Conservation (phyloP, 2,888 invertebrate genomes). For the Dicyrtomina minuta region DNA sequence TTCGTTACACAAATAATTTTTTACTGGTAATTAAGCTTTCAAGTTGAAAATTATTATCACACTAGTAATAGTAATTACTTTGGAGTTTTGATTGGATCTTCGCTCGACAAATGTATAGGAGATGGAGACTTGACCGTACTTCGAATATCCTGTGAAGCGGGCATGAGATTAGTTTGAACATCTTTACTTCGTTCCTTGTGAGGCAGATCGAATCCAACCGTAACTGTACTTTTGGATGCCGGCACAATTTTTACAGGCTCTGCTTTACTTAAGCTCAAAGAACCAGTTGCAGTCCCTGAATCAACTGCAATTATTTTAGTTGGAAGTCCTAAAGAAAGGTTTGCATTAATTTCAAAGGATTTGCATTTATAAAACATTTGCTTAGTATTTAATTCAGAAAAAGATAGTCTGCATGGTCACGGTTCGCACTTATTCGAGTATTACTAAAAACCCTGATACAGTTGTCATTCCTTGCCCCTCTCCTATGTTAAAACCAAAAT, state of each 20-base stretch:
- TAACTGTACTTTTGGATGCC: slow-evolving; percentile 38
- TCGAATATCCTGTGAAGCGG: slow-evolving; percentile 31
- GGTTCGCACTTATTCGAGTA: not conserved
- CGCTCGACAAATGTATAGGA: too few species aligned
- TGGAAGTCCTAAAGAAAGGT: slow-evolving; percentile 9
- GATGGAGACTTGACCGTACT: slow-evolving; percentile 38
- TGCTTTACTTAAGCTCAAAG: not conserved
- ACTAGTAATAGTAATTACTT: slow-evolving; percentile 37
- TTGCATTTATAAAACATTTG: too few species aligned
- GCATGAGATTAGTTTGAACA: too few species aligned
- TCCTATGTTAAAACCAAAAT: too few species aligned
- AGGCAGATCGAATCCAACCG: slow-evolving; percentile 44
- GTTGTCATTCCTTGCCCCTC: too few species aligned
- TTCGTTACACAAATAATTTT: too few species aligned
- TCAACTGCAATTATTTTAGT: slow-evolving; percentile 22
- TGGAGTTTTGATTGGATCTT: slow-evolving; percentile 33
- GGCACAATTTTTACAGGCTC: slow-evolving; percentile 34
- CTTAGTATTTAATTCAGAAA: too few species aligned
- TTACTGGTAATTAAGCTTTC: too few species aligned
- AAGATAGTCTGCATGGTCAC: not conserved
- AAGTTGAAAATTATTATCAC: not conserved
- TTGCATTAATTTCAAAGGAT: too few species aligned
- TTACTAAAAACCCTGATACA: not conserved
- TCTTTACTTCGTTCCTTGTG: slow-evolving; percentile 18
- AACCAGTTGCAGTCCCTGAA: slow-evolving; percentile 1